These are phyloP conservation scores for Parochlus steinenii DNA, from an alignment of 2,888 invertebrate genomes.

Conservation along the genomic window DNA sequence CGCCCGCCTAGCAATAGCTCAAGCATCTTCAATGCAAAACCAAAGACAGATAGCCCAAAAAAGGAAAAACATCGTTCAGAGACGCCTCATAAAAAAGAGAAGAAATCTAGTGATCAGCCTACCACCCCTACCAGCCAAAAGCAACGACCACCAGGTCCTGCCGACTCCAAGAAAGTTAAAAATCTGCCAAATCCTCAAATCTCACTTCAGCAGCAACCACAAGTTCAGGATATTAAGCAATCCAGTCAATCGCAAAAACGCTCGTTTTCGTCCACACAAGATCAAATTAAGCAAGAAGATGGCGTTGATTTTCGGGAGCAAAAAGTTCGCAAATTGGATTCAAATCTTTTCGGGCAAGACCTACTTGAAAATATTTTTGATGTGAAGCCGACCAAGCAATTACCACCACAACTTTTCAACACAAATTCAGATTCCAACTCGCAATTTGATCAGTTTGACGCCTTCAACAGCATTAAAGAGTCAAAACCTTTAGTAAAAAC, in stretches of 20 bases:
- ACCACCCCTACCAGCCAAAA: constrained; percentile 5
- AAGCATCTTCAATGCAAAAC: constrained; percentile 16
- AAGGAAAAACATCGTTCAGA: constrained; percentile 19
- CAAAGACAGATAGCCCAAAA: constrained; percentile 26
- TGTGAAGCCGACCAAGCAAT: too few relatives aligned
- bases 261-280: constrained; percentile 3
- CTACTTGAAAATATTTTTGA: too few relatives aligned
- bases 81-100: constrained; percentile 26
- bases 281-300: constrained; percentile 3
- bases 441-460: too few relatives aligned
- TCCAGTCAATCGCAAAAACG: too few relatives aligned
- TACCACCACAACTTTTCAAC: too few relatives aligned
- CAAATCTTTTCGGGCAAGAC: too few relatives aligned
- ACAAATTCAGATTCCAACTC: too few relatives aligned
- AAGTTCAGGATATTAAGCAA: constrained; percentile 1
- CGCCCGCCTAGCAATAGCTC: constrained; percentile 14
- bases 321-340: too few relatives aligned
- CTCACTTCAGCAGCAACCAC: constrained; percentile 5
- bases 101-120: constrained; percentile 18
- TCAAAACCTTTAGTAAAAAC: too few relatives aligned
- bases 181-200: background rate
- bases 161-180: background rate
- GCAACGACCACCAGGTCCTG: background rate
- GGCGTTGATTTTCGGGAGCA: too few relatives aligned
- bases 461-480: constrained; percentile 20